A percentile compares a stretch with the other conserved stretches of the same genome.
Evolutionary conservation across 2,888 invertebrate species (phyloP).

Genomic region (Heliconius hortense): DNA sequence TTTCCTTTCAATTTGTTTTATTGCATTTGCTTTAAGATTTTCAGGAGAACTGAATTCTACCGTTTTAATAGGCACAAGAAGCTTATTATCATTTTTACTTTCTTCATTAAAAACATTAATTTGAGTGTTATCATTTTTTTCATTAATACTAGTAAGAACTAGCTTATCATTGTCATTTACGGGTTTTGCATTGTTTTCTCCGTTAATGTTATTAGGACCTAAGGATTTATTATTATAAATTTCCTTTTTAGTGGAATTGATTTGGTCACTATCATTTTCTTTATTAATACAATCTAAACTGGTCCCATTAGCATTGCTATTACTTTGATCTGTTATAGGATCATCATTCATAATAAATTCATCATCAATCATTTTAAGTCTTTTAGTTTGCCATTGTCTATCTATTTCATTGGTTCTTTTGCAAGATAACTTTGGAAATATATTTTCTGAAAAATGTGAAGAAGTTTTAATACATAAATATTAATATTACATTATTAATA

Average conservation of each 20-base stretch:
- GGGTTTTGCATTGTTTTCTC: constrained; percentile 29
- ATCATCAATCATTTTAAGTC: constrained; percentile 37
- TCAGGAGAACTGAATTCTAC: background rate
- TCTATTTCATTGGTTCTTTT: constrained; percentile 31
- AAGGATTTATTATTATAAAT: constrained; percentile 18
- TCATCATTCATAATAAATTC: constrained; percentile 46
- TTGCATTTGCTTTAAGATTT: constrained; percentile 3
- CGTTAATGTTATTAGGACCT: background rate
- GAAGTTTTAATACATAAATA: constrained; percentile 24
- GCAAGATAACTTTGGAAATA: background rate
- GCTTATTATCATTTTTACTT: constrained; percentile 28
- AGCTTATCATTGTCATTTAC: constrained; percentile 30
- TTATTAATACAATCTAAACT: constrained; percentile 28
- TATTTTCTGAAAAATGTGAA: constrained; percentile 3
- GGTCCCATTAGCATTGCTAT: constrained; percentile 38
- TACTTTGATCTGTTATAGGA: constrained; percentile 42
- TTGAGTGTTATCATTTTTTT: constrained; percentile 33
- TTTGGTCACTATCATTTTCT: constrained; percentile 33
- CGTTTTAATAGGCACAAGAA: constrained; percentile 41
- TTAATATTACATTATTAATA: background rate
- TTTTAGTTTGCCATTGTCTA: constrained; percentile 36
- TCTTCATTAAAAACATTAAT: background rate
- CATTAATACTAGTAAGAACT: constrained; percentile 33
- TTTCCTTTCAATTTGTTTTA: constrained; percentile 47
- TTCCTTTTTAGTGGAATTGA: background rate